These are phyloP conservation scores for Ormyrus rosae DNA, from an alignment of 2,888 invertebrate species.

Conservation along the genomic window DNA sequence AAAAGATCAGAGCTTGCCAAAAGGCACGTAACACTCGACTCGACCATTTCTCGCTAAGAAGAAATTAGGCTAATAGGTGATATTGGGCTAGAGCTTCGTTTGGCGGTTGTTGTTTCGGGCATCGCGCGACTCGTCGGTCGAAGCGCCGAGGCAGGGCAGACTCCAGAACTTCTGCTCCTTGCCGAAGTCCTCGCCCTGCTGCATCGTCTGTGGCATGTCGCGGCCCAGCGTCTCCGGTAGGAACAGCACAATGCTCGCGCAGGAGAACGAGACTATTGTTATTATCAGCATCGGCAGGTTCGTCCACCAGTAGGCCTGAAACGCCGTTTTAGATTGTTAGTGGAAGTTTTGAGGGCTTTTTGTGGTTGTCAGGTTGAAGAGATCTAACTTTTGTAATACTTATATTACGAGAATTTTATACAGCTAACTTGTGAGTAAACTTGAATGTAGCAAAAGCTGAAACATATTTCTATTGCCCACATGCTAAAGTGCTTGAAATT, in stretches of 20 bases:
- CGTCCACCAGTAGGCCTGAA: slow-evolving; percentile 67
- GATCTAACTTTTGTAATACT: neutral
- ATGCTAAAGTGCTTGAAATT: no score
- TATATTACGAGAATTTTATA: neutral
- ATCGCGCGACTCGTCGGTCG: neutral
- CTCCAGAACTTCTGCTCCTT: slow-evolving; percentile 87
- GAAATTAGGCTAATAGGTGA: no score
- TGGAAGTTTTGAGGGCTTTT: no score
- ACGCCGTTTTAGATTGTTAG: neutral
- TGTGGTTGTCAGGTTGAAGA: no score
- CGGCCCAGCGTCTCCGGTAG: slow-evolving; percentile 91
- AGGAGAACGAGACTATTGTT: slow-evolving; percentile 83
- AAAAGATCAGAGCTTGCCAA: no score
- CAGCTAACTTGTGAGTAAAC: no score
- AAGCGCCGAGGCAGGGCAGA: slow-evolving; percentile 77
- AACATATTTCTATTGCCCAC: no score
- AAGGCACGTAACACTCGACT: neutral
- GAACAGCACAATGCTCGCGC: slow-evolving; percentile 85
- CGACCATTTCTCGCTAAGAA: neutral
- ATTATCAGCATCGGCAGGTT: slow-evolving; percentile 85
- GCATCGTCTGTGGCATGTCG: slow-evolving; percentile 89
- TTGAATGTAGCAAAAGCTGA: no score
- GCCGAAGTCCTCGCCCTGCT: slow-evolving; percentile 91
- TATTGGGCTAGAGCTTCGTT: no score
- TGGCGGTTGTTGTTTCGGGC: slow-evolving; percentile 26